Evolutionary conservation across 2,797 vertebrate genomes (phyloP).

Genomic region (Lycodopsis pacificus): DNA sequence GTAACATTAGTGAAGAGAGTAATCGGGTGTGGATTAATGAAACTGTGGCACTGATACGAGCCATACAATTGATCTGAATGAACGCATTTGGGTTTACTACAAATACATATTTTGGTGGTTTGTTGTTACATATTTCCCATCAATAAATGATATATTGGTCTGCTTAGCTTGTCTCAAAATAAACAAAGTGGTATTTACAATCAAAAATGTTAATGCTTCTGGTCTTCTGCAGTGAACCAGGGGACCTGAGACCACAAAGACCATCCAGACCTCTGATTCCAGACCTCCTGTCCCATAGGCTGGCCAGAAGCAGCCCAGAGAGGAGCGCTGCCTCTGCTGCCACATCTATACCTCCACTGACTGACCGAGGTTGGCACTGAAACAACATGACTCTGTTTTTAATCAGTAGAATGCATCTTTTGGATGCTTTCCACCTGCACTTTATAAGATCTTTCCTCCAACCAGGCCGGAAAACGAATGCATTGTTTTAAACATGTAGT

Average conservation of each 20-base stretch:
- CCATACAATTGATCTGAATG: neutral
- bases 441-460: slow-evolving; percentile 1
- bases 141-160: neutral
- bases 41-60: neutral
- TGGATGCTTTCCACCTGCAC: slow-evolving; percentile 10
- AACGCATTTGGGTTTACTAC: neutral
- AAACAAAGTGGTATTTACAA: neutral
- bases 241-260: slow-evolving; percentile 54
- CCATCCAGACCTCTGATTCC: slow-evolving; percentile 68
- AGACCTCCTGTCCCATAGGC: slow-evolving; percentile 70
- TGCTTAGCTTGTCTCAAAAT: neutral
- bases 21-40: neutral
- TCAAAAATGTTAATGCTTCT: neutral
- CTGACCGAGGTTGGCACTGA: slow-evolving; percentile 57
- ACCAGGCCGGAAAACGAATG: neutral
- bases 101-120: neutral
- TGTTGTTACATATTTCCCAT: neutral
- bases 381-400: slow-evolving; percentile 33
- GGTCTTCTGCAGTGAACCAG: slow-evolving; percentile 72
- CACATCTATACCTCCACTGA: slow-evolving; percentile 54
- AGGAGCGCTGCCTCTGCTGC: slow-evolving; percentile 38
- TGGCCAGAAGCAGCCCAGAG: slow-evolving; percentile 61
- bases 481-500: neutral
- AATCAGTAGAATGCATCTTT: neutral
- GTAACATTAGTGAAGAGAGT: slow-evolving; percentile 54